Conservation (phyloP, 2,113 vertebrate genomes). For the Salvator merianae region DNA sequence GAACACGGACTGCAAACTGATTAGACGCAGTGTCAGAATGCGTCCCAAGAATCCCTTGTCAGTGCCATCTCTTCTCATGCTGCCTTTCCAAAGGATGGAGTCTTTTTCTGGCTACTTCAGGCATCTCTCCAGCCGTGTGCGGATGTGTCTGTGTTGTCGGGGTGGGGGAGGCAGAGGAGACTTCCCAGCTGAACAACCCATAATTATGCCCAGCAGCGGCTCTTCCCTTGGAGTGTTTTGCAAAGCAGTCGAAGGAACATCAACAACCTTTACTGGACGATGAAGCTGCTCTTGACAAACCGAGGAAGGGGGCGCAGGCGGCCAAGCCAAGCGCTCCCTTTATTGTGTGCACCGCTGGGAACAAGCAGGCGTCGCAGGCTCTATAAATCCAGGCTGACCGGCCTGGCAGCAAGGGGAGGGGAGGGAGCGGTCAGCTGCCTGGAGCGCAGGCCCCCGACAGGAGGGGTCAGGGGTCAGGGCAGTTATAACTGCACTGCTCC, state of each 20-base stretch:
- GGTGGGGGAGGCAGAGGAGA: not conserved
- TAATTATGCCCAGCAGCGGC: fast-evolving
- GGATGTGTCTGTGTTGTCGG: too few species aligned
- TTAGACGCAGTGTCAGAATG: too few species aligned
- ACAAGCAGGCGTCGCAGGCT: not conserved
- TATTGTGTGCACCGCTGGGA: not conserved
- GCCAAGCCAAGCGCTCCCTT: not conserved
- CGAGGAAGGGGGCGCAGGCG: not conserved
- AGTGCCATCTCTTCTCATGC: too few species aligned
- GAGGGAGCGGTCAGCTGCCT: not conserved
- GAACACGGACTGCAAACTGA: too few species aligned
- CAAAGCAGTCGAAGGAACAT: not conserved
- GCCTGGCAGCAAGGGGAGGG: too few species aligned
- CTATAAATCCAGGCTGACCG: not conserved
- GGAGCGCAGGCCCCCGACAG: too few species aligned
- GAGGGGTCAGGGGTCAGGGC: too few species aligned
- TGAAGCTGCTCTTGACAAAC: fast-evolving
- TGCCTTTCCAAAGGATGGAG: not conserved
- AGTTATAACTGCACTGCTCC: too few species aligned
- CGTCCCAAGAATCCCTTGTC: too few species aligned
- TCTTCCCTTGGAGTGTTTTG: not conserved
- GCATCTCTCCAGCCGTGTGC: too few species aligned
- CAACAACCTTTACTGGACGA: fast-evolving
- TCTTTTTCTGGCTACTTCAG: too few species aligned
- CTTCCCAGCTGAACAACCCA: not conserved